phyloP scores from a whole-genome alignment of 2,797 vertebrate genomes.

The Hypotaenidia okinawae region DNA sequence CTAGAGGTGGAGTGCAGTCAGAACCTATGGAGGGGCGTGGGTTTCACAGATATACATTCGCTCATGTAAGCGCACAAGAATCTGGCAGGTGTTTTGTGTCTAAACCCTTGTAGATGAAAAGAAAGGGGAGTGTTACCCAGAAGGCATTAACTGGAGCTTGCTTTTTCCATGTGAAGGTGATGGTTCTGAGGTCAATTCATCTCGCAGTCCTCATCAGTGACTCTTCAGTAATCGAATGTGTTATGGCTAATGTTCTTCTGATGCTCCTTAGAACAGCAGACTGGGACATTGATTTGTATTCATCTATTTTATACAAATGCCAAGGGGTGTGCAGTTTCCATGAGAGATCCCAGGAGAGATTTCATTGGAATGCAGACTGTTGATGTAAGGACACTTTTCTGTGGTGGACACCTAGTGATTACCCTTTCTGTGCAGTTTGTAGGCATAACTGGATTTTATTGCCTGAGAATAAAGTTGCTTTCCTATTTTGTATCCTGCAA shows the following conservation, averaged over 20 bases:
- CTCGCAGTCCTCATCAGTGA: background rate
- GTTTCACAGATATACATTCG: background rate
- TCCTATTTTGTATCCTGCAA: conserved; percentile 59
- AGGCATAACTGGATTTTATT: conserved; percentile 39
- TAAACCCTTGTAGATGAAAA: background rate
- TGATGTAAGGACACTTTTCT: conserved; percentile 7
- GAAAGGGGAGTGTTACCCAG: background rate
- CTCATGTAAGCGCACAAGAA: background rate
- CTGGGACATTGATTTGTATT: background rate
- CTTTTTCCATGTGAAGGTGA: background rate
- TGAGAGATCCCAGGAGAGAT: conserved; percentile 9
- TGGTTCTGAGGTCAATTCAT: background rate
- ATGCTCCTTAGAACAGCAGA: background rate
- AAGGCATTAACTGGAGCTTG: background rate
- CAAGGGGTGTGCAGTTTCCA: background rate
- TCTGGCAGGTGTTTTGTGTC: background rate
- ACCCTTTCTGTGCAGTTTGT: background rate
- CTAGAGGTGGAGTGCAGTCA: background rate
- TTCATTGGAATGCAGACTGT: background rate
- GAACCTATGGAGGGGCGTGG: background rate
- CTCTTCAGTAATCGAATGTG: background rate
- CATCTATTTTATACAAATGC: background rate
- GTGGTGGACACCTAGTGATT: background rate
- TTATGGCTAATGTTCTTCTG: background rate
- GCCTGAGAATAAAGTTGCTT: conserved; percentile 58